phyloP scores from a whole-genome alignment of 2,888 invertebrate species.

The Xylophagus ater region DNA sequence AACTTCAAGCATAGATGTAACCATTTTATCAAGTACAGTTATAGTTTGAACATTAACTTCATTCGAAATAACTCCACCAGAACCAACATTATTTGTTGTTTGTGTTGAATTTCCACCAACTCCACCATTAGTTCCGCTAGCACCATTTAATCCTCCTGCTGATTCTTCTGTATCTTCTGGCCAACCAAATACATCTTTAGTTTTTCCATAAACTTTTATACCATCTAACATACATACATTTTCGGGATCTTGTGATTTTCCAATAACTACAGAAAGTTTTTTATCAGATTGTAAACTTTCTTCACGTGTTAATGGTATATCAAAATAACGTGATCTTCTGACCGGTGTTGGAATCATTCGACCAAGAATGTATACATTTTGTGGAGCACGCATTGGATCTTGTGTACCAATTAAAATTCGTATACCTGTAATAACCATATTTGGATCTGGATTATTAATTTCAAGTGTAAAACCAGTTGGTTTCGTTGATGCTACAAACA shows the following conservation, averaged over 20 bases:
- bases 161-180: conserved; percentile 87
- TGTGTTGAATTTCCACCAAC: conserved; percentile 25
- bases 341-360: conserved; percentile 60
- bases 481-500: conserved; percentile 90
- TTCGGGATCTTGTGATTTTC: conserved; percentile 75
- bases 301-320: conserved; percentile 86
- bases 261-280: conserved; percentile 71
- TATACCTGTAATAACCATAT: conserved; percentile 81
- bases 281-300: conserved; percentile 89
- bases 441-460: conserved; percentile 73
- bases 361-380: conserved; percentile 40
- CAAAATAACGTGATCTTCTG: conserved; percentile 82
- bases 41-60: conserved; percentile 25
- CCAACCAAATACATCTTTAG: conserved; percentile 94
- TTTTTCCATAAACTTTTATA: conserved; percentile 89
- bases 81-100: conserved; percentile 25
- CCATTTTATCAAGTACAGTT: conserved; percentile 45
- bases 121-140: conserved; percentile 28
- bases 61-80: conserved; percentile 14
- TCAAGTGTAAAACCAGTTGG: conserved; percentile 82
- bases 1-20: conserved; percentile 57
- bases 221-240: conserved; percentile 89
- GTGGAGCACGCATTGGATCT: conserved; percentile 34
- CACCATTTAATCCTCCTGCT: conserved; percentile 31
- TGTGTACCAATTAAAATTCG: conserved; percentile 67